Conservation (phyloP, 1,140 invertebrate genomes). For the Conopomorpha cramerella region DNA sequence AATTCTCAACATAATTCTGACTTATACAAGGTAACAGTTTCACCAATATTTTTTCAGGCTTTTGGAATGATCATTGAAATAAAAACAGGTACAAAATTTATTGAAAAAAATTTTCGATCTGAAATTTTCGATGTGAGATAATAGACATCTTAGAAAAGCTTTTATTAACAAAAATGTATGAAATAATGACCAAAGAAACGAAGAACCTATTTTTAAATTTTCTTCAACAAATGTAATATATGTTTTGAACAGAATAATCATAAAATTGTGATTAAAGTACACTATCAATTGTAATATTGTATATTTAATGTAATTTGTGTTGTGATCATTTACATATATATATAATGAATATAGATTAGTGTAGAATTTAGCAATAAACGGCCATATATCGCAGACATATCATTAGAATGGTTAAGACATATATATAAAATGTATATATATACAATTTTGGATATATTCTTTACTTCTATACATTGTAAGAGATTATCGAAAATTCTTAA, state of each 20-base stretch:
- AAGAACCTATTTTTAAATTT: background rate
- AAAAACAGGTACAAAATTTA: too few species aligned
- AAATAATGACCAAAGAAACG: background rate
- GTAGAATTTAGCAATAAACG: conserved; percentile 23
- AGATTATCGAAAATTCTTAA: background rate
- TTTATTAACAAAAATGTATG: too few species aligned
- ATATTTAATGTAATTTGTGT: too few species aligned
- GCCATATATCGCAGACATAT: conserved; percentile 51
- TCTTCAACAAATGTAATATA: background rate
- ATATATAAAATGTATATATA: conserved; percentile 14
- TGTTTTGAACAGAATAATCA: background rate
- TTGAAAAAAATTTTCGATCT: too few species aligned
- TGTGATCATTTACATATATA: background rate
- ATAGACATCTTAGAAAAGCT: too few species aligned
- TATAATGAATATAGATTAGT: background rate
- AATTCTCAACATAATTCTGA: too few species aligned
- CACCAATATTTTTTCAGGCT: too few species aligned
- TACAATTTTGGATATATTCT: background rate
- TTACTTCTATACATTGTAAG: background rate
- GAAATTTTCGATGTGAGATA: too few species aligned
- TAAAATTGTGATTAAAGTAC: background rate
- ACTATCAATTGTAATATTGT: background rate
- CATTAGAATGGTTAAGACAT: conserved; percentile 38
- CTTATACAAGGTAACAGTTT: too few species aligned
- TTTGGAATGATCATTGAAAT: too few species aligned